Percentiles rank a stretch among this genome's conserved stretches.
phyloP scores from a whole-genome alignment of 2,797 vertebrate genomes.

The Falco novaeseelandiae region DNA sequence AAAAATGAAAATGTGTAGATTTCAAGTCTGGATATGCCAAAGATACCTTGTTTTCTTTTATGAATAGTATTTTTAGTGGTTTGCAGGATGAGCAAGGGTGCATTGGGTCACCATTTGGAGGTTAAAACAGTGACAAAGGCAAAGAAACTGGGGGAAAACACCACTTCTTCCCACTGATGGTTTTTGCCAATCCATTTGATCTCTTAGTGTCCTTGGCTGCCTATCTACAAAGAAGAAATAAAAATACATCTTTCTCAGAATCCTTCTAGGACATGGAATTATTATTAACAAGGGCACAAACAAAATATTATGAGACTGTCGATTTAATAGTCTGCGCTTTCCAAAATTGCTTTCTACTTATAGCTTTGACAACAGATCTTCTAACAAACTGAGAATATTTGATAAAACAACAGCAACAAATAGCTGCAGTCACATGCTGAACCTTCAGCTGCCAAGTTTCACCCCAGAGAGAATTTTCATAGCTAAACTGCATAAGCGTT shows the following conservation, averaged over 20 bases:
- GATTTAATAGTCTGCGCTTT: neutral
- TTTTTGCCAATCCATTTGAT: neutral
- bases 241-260: neutral
- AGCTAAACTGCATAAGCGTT: neutral
- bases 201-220: neutral
- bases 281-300: neutral
- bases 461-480: neutral
- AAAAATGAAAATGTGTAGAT: neutral
- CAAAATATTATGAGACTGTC: neutral
- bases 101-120: neutral
- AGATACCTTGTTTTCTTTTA: neutral
- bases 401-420: slow-evolving; percentile 14
- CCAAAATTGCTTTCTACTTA: neutral
- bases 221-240: neutral
- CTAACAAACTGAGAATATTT: slow-evolving; percentile 18
- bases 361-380: slow-evolving; percentile 1
- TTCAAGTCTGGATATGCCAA: neutral
- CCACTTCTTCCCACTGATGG: neutral
- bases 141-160: neutral
- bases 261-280: neutral
- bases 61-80: neutral
- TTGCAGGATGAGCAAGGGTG: neutral
- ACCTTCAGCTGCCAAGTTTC: slow-evolving; percentile 15
- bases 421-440: neutral
- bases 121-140: neutral